Base-by-base conservation (phyloP, 2,888 invertebrate species). In the Allophyes oxyacanthae region DNA sequence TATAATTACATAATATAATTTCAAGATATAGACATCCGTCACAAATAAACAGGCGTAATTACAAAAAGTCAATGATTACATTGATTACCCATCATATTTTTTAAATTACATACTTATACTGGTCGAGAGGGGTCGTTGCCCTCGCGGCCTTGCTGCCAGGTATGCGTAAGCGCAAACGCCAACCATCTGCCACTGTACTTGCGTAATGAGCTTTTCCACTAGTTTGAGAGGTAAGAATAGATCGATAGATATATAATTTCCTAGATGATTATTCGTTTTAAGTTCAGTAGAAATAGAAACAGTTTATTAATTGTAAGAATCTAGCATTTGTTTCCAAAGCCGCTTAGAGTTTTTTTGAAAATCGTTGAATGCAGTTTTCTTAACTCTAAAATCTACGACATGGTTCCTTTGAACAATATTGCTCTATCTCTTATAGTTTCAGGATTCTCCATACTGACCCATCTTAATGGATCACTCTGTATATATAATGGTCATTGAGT, bases 161-260 rank as follows among this genome's bases (percentile, higher is more conserved):
- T 45, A 58, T 59, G 73, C 58, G 54, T 64, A 69, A 37, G 73
- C 60, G 54, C 70, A 65, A 38, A 52, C 64, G 38, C 26, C 33
- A 34, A 8, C 34, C 68, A 69, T 67, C 72, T 62, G 73, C 76
- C 73, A 44, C 63, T 56, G 51, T 56, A 73, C 64, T 73, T 75
- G 72, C 59, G 77, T 74, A 76, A 75, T 76, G 71, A 76, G 61
- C 50, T 58, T 62, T 65, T 60, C 76, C 41, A 62, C 55, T 52
- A 28, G 50, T 8, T 43, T 44, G 13, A 38, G 43, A 57, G 37
- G 36, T 43, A 32, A 54, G 46, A 65, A 7, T 13, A 15, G 36
- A 56, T 51, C 34, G 37, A 48, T 41, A n/a, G n/a, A n/a, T n/a
- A n/a, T n/a, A n/a, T n/a, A n/a, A 59, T 65, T 37, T 58, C 20